Percentiles rank a stretch among this genome's conserved stretches.
These are phyloP conservation scores for Tachuris rubrigastra DNA, from an alignment of 2,113 vertebrate species.

Conservation along the genomic window DNA sequence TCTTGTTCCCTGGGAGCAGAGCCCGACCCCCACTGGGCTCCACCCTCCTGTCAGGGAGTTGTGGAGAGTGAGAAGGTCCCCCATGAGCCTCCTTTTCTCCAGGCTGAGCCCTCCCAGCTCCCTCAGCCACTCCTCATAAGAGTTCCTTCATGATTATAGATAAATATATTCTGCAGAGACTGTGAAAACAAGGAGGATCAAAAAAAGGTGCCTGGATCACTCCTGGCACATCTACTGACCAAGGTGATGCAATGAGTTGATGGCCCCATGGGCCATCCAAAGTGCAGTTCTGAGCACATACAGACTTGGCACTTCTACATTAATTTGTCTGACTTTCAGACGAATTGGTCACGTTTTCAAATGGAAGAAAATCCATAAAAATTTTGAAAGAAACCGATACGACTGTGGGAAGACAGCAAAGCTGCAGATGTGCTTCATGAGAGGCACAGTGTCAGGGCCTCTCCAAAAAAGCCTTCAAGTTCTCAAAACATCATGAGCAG, in stretches of 20 bases:
- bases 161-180: neutral
- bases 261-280: neutral
- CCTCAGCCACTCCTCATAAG: neutral
- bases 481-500: neutral
- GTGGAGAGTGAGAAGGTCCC: neutral
- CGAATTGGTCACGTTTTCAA: neutral
- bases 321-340: neutral
- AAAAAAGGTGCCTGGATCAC: neutral
- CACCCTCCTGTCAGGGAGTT: neutral
- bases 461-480: neutral
- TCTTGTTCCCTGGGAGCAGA: neutral
- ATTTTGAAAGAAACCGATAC: fast-evolving
- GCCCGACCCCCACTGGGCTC: neutral
- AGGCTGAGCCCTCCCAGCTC: neutral
- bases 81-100: neutral
- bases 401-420: fast-evolving
- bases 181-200: neutral
- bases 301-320: neutral
- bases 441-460: neutral
- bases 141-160: neutral
- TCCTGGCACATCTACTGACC: neutral
- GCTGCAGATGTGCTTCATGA: neutral
- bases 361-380: too few species aligned
- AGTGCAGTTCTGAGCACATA: neutral
- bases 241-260: too few species aligned